A percentile compares a stretch with the other conserved stretches of the same genome.
Conservation (phyloP, 2,888 invertebrate species). For the Aethes cnicana region DNA sequence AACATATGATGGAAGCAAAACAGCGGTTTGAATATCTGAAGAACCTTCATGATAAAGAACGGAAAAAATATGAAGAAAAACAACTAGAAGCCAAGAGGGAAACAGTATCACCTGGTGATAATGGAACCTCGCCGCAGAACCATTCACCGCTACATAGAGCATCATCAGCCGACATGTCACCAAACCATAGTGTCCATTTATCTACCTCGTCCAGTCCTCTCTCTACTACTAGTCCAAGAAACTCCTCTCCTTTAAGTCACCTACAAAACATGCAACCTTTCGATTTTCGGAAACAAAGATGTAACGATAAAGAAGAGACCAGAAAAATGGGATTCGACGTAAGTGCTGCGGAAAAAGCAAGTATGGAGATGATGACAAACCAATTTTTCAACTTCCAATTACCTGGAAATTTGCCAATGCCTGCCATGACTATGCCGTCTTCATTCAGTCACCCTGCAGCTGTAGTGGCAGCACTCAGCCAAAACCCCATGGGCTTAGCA, state of each 20-base stretch:
- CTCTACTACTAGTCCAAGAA: constrained; percentile 82
- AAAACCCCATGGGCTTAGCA: constrained; percentile 83
- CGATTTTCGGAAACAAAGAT: constrained; percentile 89
- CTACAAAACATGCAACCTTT: constrained; percentile 98
- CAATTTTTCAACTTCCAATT: constrained; percentile 84
- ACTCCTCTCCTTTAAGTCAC: constrained; percentile 91
- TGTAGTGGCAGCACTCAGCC: constrained; percentile 84
- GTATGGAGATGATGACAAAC: constrained; percentile 85
- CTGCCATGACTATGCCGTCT: constrained; percentile 78
- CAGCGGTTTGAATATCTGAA: constrained; percentile 68
- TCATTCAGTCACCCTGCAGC: constrained; percentile 84
- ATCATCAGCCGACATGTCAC: constrained; percentile 68
- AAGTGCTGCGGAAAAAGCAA: constrained; percentile 63
- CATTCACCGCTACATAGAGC: constrained; percentile 59
- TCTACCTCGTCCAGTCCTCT: constrained; percentile 77
- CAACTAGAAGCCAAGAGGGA: constrained; percentile 60
- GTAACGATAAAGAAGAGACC: constrained; percentile 63
- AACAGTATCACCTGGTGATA: constrained; percentile 58
- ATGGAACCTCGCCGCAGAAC: constrained; percentile 54
- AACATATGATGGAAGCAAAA: constrained; percentile 75
- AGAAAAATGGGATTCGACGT: constrained; percentile 76
- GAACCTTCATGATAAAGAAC: constrained; percentile 68
- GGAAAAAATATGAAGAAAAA: constrained; percentile 41
- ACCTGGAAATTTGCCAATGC: constrained; percentile 83
- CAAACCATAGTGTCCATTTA: constrained; percentile 62